Evolutionary conservation across 2,113 vertebrate genomes (phyloP).

Genomic region (Meleagris gallopavo): DNA sequence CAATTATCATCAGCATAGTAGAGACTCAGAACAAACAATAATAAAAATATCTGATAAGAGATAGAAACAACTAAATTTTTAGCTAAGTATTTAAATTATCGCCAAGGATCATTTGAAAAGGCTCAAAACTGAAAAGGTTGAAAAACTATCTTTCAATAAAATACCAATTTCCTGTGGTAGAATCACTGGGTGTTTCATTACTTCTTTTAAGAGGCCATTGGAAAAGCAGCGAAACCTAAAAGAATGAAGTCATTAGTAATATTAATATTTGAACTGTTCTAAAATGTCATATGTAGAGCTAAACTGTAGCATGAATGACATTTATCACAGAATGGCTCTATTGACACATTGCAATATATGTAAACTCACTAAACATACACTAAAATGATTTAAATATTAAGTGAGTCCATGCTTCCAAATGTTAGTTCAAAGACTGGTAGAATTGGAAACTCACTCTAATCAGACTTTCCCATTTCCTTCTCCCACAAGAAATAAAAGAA

Average conservation of each 20-base stretch:
- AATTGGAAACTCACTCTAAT: conserved; percentile 1
- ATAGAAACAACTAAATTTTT: not conserved
- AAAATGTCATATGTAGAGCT: not conserved
- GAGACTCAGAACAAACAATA: not conserved
- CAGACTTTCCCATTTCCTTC: conserved; percentile 18
- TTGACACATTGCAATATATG: not conserved
- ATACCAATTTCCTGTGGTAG: not conserved
- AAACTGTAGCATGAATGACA: not conserved
- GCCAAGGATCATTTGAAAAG: not conserved
- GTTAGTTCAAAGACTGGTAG: conserved; percentile 58
- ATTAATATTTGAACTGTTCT: conserved; percentile 10
- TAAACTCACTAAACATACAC: not conserved
- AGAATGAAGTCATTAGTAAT: not conserved
- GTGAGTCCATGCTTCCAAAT: not conserved
- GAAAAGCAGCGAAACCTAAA: not conserved
- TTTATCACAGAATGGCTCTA: not conserved
- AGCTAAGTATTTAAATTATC: not conserved
- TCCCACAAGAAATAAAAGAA: conserved; percentile 48
- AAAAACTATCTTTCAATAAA: conserved; percentile 12
- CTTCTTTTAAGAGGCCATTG: not conserved
- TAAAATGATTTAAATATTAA: conserved; percentile 64
- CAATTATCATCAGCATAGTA: not conserved
- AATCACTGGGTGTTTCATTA: not conserved
- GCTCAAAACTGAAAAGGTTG: not conserved
- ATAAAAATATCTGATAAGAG: not conserved